phyloP scores from a whole-genome alignment of 2,888 invertebrate genomes.

The Drosophila antonietae region DNA sequence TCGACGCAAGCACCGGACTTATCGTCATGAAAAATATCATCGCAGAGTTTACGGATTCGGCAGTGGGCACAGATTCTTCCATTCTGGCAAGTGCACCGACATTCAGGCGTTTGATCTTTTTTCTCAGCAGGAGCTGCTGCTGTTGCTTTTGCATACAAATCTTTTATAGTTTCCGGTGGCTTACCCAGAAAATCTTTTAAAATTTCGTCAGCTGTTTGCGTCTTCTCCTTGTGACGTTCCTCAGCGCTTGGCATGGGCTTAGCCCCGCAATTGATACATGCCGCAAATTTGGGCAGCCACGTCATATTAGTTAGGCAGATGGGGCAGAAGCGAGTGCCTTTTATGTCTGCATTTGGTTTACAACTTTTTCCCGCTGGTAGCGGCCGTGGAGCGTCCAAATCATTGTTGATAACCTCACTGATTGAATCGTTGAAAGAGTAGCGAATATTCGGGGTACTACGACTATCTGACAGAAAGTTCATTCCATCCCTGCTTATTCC shows the following conservation, averaged over 20 bases:
- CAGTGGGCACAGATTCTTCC: conserved; percentile 81
- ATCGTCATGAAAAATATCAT: conserved; percentile 67
- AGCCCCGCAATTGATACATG: conserved; percentile 81
- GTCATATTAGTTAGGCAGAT: conserved; percentile 81
- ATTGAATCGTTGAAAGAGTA: conserved; percentile 26
- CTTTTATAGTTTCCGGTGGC: conserved; percentile 6
- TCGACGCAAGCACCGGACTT: conserved; percentile 34
- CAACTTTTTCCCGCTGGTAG: conserved; percentile 33
- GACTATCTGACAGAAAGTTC: not conserved
- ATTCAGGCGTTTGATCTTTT: conserved; percentile 15
- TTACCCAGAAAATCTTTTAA: conserved; percentile 70
- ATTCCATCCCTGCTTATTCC: not conserved
- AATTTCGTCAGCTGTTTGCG: conserved; percentile 78
- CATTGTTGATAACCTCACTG: not conserved
- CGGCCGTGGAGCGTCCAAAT: conserved; percentile 5
- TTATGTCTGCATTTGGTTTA: conserved; percentile 20
- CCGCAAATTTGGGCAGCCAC: conserved; percentile 84
- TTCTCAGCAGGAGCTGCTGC: conserved; percentile 1
- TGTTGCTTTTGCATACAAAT: conserved; percentile 18
- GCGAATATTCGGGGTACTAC: not conserved
- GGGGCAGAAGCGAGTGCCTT: conserved; percentile 72
- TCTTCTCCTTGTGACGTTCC: conserved; percentile 70
- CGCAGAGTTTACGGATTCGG: conserved; percentile 76
- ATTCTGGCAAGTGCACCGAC: conserved; percentile 75
- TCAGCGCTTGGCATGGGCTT: conserved; percentile 74